Percentiles rank a stretch among this genome's conserved stretches.
These are phyloP conservation scores for Leptosomus discolor DNA, from an alignment of 2,113 vertebrate genomes.

Conservation along the genomic window DNA sequence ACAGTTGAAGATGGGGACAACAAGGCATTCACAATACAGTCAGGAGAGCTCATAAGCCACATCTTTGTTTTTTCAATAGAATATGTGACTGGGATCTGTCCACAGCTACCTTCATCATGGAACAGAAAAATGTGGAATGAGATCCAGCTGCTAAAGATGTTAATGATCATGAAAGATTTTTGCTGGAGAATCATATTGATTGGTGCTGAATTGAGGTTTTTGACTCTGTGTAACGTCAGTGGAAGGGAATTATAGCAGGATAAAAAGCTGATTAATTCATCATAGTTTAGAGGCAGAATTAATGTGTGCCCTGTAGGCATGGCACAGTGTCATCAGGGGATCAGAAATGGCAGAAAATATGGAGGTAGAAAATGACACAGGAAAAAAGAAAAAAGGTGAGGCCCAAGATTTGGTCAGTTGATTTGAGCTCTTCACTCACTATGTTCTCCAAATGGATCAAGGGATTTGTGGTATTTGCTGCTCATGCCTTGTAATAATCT, in stretches of 20 bases:
- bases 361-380: background rate
- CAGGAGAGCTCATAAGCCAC: background rate
- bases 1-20: background rate
- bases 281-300: conserved; percentile 3
- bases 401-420: background rate
- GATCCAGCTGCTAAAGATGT: background rate
- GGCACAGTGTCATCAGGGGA: background rate
- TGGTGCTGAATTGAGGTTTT: background rate
- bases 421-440: background rate
- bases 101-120: background rate
- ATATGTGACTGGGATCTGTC: background rate
- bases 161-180: background rate
- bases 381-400: background rate
- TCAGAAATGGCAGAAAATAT: background rate
- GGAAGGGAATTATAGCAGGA: background rate
- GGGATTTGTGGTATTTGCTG: background rate
- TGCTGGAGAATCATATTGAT: background rate
- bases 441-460: background rate
- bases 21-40: background rate
- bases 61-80: background rate
- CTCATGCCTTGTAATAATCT: background rate
- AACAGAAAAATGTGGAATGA: background rate
- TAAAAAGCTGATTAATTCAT: conserved; percentile 29
- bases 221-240: background rate
- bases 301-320: background rate